Conservation (phyloP, 2,113 vertebrate species). For the Cavia aperea region DNA sequence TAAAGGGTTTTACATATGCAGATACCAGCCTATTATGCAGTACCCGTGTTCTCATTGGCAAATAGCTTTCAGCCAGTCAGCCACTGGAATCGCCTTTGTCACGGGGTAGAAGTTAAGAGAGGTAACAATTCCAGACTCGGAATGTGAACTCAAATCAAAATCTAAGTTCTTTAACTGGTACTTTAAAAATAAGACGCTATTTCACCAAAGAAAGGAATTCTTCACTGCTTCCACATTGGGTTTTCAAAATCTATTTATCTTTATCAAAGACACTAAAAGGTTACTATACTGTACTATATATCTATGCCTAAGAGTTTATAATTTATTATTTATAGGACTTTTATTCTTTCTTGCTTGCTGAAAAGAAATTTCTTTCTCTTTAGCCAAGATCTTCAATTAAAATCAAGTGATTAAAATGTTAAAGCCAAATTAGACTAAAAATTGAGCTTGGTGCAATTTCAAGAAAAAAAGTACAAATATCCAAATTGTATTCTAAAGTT, state of each 20-base stretch:
- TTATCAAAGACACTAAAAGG: background rate
- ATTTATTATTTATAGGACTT: background rate
- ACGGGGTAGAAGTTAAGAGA: background rate
- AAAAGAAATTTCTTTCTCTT: background rate
- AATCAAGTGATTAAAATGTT: background rate
- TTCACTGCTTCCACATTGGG: background rate
- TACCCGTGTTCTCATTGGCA: background rate
- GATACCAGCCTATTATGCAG: background rate
- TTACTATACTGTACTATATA: background rate
- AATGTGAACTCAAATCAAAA: slow-evolving; percentile 4
- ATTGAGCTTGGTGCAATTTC: background rate
- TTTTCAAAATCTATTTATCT: background rate
- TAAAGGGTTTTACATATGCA: background rate
- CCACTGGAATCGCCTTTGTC: background rate
- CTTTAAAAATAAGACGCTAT: background rate
- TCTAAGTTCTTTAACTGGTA: background rate
- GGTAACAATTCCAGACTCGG: background rate
- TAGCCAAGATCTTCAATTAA: background rate
- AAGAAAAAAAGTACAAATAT: background rate
- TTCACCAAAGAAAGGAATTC: background rate
- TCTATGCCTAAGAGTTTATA: background rate
- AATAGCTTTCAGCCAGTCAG: background rate
- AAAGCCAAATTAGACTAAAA: background rate
- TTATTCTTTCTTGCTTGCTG: background rate
- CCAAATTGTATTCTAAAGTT: background rate